Evolutionary conservation across 92 coral and sea anemone genomes (phyloP), one percentile per base, ranked within the genome.

Genomic region (Zoanthus solanderi): DNA sequence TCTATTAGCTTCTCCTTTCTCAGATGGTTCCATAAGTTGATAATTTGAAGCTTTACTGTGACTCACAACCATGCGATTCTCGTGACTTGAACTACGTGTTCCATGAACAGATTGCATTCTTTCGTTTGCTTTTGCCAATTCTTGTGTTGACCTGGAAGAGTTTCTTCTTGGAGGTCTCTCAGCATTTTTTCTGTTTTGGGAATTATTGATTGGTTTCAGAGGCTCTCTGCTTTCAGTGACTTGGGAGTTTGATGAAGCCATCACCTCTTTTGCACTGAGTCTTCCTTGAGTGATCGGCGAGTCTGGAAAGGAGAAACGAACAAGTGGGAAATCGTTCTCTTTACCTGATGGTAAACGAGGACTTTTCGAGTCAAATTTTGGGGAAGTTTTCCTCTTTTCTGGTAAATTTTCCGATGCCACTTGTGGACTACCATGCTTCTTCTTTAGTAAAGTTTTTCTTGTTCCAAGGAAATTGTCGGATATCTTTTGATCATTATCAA

Each of bases 221-320:
- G 98, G 95, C 30, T 89, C 85, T 76, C 98, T 91, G 63, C 91
- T 89, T 50, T 91, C 91, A 0, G 91, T 72, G 46, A 76, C 56
- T 69, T 30, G 85, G 3, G 83, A 87, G 28, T 50, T 46, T 28
- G 82, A 50, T 12, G 48, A 17, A 34, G 48, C 58, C 71, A 87
- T 57, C 10, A 47, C 80, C 46, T 90, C 93, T 73, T 92, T 92
- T 0, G 88, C 86, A 11, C 11, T 68, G 13, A 32, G n/a, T 48
- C 91, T 91, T 48, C 79, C 52, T 0, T 74, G 65, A 13, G 46
- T 17, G 2, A 68, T 9, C n/a, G 75, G 85, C 18, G 75, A 28
- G 37, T 50, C 75, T 12, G 75, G 23, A 6, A 61, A 13, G 1
- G 57, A 7, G 68, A 15, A 47, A 63, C 11, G 73, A 3, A 11